These are phyloP conservation scores for Proales similis DNA, from an alignment of 1,140 invertebrate genomes.

Conservation along the genomic window DNA sequence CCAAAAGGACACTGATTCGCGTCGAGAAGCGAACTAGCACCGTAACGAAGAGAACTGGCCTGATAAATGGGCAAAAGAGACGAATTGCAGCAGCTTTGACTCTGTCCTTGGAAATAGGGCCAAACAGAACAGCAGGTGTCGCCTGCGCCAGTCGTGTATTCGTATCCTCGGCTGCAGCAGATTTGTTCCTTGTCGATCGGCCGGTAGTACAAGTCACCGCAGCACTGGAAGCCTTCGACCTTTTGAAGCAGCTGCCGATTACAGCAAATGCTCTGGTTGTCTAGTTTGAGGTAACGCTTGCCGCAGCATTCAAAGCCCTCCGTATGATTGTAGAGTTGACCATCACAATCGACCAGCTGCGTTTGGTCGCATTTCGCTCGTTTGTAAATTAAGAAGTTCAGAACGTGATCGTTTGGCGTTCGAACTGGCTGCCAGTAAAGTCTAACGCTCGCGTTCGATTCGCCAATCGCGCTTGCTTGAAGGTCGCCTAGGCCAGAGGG, in stretches of 20 bases:
- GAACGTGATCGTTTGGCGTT: background rate
- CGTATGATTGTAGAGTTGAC: no score
- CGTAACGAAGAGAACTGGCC: no score
- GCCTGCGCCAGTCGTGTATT: background rate
- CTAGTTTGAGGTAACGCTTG: background rate
- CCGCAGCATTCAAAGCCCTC: background rate
- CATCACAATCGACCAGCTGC: no score
- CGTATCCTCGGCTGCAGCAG: background rate
- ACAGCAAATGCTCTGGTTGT: background rate
- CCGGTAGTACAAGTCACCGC: constrained; percentile 1
- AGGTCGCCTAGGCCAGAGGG: no score
- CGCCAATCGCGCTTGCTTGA: no score
- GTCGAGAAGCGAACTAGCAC: no score
- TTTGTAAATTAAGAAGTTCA: constrained; percentile 7
- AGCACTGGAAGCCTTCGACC: constrained; percentile 11
- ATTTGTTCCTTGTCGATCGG: constrained; percentile 1
- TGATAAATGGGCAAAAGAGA: no score
- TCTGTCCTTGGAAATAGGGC: background rate
- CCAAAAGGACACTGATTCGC: no score
- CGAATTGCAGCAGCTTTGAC: constrained; percentile 27
- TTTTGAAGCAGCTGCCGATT: background rate
- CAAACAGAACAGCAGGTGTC: constrained; percentile 1
- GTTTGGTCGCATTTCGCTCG: constrained; percentile 1
- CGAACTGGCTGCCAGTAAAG: constrained; percentile 5
- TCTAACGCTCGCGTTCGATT: no score